Base-by-base conservation (phyloP, 2,888 invertebrate species). In the Drosophila kambysellisi region DNA sequence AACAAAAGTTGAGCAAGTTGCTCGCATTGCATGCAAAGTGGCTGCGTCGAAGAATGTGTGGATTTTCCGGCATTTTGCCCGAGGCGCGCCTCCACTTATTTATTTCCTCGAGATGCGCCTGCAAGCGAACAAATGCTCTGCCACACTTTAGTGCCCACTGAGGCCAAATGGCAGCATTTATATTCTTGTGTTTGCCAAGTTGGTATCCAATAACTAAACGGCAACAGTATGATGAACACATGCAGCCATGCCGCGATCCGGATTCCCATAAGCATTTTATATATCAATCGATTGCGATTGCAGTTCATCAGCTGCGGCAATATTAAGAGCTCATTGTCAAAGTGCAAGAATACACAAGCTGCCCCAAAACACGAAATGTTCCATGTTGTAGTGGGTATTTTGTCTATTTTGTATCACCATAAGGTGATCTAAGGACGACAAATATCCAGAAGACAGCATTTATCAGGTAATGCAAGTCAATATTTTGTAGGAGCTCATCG, bases 371-470 rank as follows among this genome's bases (percentile, higher is more conserved):
- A 25, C 20, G 20, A 25, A 25, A 25, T 25, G 20, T 25, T 25
- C 20, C 20, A 25, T 25, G 20, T 25, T 25, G 20, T 1, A 25
- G 20, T 25, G 20, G 20, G 20, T 25, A 25, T 25, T 25, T 25
- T 25, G 20, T 25, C 20, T 25, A 2, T 25, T 25, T 25, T 3
- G 25, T 25, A 25, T 25, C 25, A 25, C 25, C 25, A 3, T 25
- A 25, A 25, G 25, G 25, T 25, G 25, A 25, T 25, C 25, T 25
- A 2, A 25, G 25, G 25, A 25, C 68, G 43, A 92, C 64, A 70
- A 93, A 91, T 69, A 93, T 92, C 92, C 93, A 93, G 74, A 93
- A 93, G 46, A 93, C 84, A 4, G 90, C 89, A 82, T 93, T 93
- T n/a, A 91, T 79, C 76, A 93, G 88, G 84, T 92, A 92, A 85